phyloP scores from a whole-genome alignment of 2,113 vertebrate genomes.

The Melanerpes formicivorus region DNA sequence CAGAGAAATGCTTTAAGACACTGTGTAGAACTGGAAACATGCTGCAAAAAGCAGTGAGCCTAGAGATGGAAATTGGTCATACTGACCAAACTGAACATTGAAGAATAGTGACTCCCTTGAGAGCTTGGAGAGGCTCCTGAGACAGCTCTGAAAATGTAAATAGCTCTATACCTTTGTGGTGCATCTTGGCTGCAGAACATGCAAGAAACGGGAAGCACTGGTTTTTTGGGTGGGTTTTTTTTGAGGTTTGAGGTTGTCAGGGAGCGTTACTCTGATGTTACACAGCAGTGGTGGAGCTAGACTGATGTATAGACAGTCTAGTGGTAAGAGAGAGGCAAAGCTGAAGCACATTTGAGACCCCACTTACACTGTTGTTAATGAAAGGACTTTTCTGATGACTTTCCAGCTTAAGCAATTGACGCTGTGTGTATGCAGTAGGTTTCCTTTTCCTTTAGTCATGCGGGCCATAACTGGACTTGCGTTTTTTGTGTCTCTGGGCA shows the following conservation, averaged over 20 bases:
- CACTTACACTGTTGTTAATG: background rate
- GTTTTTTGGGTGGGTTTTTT: background rate
- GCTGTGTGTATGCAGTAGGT: background rate
- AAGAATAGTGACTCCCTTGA: background rate
- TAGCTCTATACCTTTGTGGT: background rate
- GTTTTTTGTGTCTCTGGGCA: background rate
- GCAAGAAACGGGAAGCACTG: background rate
- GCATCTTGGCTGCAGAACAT: background rate
- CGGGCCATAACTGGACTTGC: background rate
- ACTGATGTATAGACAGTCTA: background rate
- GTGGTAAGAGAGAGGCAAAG: background rate
- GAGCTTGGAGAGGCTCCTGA: background rate
- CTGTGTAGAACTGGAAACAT: background rate
- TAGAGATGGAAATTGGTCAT: background rate
- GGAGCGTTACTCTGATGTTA: background rate
- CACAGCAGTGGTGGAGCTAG: background rate
- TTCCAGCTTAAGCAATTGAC: background rate
- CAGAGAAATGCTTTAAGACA: background rate
- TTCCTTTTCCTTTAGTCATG: background rate
- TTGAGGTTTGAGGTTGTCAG: background rate
- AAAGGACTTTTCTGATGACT: background rate
- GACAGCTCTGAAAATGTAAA: background rate
- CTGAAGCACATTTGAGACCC: background rate
- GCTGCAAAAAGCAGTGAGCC: background rate
- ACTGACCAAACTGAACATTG: background rate